Evolutionary conservation across 1,140 invertebrate species (phyloP).

Genomic region (Saxidomus purpurata): DNA sequence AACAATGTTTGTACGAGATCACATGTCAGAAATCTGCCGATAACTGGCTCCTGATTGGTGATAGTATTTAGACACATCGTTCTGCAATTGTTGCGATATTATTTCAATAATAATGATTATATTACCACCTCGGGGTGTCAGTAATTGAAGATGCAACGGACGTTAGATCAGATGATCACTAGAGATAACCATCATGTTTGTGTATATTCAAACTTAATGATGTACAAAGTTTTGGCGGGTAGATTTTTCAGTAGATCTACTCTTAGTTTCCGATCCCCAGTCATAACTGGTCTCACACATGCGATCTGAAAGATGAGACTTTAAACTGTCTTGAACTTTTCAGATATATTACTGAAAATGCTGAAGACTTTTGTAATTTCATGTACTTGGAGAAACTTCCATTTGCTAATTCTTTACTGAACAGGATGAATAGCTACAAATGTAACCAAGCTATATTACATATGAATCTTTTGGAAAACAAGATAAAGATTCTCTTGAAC

Average conservation of each 20-base stretch:
- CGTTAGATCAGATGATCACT: not conserved
- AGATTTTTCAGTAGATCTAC: not conserved
- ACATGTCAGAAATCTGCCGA: constrained; percentile 12
- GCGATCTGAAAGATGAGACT: too few relatives aligned
- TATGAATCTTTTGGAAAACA: too few relatives aligned
- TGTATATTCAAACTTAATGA: constrained; percentile 2
- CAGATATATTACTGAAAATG: too few relatives aligned
- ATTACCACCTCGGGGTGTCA: constrained; percentile 10
- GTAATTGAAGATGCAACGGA: not conserved
- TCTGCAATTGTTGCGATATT: constrained; percentile 1
- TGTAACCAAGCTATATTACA: too few relatives aligned
- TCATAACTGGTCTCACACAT: too few relatives aligned
- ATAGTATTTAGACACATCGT: constrained; percentile 13
- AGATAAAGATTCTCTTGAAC: too few relatives aligned
- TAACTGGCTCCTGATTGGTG: constrained; percentile 19
- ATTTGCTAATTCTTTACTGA: too few relatives aligned
- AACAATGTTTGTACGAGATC: not conserved
- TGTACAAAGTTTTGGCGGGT: constrained; percentile 33
- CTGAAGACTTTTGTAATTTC: too few relatives aligned
- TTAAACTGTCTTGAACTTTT: too few relatives aligned
- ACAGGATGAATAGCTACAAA: too few relatives aligned
- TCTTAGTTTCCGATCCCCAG: too few relatives aligned
- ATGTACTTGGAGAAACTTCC: too few relatives aligned
- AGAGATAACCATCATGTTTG: not conserved
- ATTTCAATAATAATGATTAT: not conserved